Evolutionary conservation across 2,888 invertebrate species (phyloP).

Genomic region (Temnothorax ravouxi): DNA sequence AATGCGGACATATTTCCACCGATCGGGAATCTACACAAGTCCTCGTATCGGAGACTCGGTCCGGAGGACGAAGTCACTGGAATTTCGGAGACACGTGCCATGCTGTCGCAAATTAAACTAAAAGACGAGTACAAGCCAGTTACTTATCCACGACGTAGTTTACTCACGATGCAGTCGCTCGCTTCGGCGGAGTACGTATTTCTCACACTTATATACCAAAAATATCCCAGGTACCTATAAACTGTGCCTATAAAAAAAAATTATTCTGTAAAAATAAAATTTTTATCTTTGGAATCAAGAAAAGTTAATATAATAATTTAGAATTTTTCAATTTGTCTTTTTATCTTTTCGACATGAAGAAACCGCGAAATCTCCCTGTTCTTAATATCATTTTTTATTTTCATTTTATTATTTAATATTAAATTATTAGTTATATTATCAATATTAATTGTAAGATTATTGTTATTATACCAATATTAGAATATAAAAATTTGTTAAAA

Average conservation of each 20-base stretch:
- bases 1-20: constrained; percentile 72
- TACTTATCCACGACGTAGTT: constrained; percentile 66
- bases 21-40: constrained; percentile 67
- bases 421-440: too few species aligned
- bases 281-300: neutral
- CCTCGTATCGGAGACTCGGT: constrained; percentile 76
- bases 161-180: constrained; percentile 72
- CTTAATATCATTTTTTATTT: too few species aligned
- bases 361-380: too few species aligned
- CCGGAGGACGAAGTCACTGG: constrained; percentile 58
- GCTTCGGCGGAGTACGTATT: constrained; percentile 68
- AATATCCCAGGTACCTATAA: neutral
- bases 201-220: neutral
- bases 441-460: too few species aligned
- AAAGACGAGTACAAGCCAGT: constrained; percentile 65
- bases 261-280: neutral
- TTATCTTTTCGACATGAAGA: too few species aligned
- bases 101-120: constrained; percentile 72
- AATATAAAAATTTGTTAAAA: neutral
- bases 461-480: too few species aligned
- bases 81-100: constrained; percentile 75
- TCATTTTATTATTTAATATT: too few species aligned
- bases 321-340: too few species aligned
- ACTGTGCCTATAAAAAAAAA: neutral
- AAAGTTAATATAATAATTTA: neutral